Evolutionary conservation across 2,113 vertebrate species (phyloP), one percentile per base, ranked within the genome.

Genomic region (Periophthalmus modestus): DNA sequence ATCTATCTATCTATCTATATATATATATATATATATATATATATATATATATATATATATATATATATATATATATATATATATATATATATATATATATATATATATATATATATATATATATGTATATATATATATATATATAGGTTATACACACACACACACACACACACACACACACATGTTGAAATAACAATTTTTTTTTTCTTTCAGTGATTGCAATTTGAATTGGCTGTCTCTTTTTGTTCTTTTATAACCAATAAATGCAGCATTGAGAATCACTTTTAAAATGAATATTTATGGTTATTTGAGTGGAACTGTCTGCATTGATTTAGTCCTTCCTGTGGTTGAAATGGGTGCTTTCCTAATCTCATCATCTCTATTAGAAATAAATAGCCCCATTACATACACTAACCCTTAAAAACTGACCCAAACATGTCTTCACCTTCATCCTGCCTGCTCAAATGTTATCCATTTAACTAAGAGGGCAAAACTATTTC

Each of bases 301-400:
- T 2, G 39, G 54, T 54, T 10, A 72, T 48, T 34, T 59, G 57
- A 59, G 57, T 59, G 36, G 62, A 10, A 71, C 24, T 28, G 54
- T 69, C 75, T 54, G 52, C 71, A 16, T 4, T 3, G 2, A 73
- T 78, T 77, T n/a, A 5, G 1, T 39, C 73, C 66, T 82, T 68
- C 47, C 19, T 72, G 24, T 16, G 1, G 61, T 18, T 34, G 11
- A 58, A 54, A n/a, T 68, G 28, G 78, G 6, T 68, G 68, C 72
- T 47, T 2, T 71, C 3, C 43, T 84, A 68, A 34, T 57, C 54
- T 71, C 23, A 80, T 81, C 76, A 72, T 68, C 0, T 24, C 69
- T 5, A 28, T 72, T 78, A 58, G 24, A 54, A 54, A 78, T 52
- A 55, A 58, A 68, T 55, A 67, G 84, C 73, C 10, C 0, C 66